A percentile compares a stretch with the other conserved stretches of the same genome.
These are phyloP conservation scores for Haliclona indistincta DNA, from an alignment of 37 sponge, comb jelly and placozoan species.

Conservation along the genomic window DNA sequence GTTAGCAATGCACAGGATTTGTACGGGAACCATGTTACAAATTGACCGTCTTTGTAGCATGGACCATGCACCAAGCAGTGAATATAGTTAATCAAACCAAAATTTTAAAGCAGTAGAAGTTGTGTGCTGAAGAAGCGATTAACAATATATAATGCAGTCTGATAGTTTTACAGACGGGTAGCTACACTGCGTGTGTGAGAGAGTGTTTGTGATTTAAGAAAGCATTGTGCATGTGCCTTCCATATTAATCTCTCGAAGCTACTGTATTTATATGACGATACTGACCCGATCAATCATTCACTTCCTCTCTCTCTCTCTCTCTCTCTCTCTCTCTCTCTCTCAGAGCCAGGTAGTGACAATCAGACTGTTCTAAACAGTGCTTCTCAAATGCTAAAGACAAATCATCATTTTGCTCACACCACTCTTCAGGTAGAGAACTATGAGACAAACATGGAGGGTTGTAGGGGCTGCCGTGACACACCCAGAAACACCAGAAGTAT, in stretches of 20 bases:
- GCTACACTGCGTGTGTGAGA: too few relatives aligned
- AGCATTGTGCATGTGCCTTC: too few relatives aligned
- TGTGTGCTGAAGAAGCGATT: too few relatives aligned
- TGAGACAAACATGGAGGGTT: constrained; percentile 49
- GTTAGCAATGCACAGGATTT: constrained; percentile 14
- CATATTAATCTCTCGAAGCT: too few relatives aligned
- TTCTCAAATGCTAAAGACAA: constrained; percentile 37
- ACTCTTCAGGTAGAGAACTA: constrained; percentile 73
- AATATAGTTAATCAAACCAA: too few relatives aligned
- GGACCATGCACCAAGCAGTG: too few relatives aligned
- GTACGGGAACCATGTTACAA: constrained; percentile 24
- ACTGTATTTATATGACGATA: neutral
- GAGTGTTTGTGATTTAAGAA: too few relatives aligned
- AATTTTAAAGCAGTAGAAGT: too few relatives aligned
- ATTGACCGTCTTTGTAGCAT: too few relatives aligned
- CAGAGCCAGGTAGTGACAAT: constrained; percentile 10
- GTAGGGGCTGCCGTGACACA: constrained; percentile 46
- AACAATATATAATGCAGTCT: too few relatives aligned
- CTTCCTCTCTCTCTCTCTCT: constrained; percentile 26
- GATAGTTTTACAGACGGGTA: too few relatives aligned
- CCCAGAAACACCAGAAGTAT: too few relatives aligned
- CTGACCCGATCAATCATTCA: neutral
- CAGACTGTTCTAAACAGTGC: constrained; percentile 43
- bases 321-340: constrained; percentile 26
- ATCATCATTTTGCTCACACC: constrained; percentile 48